Evolutionary conservation across 1,140 invertebrate genomes (phyloP), one percentile per base, ranked within the genome.

Genomic region (Bombus picipes): DNA sequence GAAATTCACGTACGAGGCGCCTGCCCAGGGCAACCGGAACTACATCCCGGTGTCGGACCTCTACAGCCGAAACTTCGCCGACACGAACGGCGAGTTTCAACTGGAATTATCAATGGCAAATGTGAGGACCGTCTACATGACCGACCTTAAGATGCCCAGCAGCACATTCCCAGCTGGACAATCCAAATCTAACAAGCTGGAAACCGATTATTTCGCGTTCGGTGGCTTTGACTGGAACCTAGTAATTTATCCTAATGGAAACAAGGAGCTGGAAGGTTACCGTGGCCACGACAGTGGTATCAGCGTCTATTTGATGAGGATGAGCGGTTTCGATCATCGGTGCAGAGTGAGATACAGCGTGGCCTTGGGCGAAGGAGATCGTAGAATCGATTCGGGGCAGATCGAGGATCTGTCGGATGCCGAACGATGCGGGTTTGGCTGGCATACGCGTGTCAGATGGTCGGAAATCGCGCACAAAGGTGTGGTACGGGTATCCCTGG

Each of bases 181-280:
- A 75, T 85, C 94, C 28, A 95, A 95, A 72, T 89, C 93, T 4
- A 95, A 90, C 92, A 96, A 97, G 87, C 91, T 97, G 66, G 97
- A 98, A 92, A 97, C 97, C 1, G 95, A 96, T 18, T 97, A 97
- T 90, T 98, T 98, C 92, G 96, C 96, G 1, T 98, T 97, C 90
- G 97, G 97, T 9, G 97, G 97, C 22, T 98, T 98, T 92, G 98
- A 98, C 89, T 98, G 98, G 98, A 98, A 97, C 88, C 94, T 98
- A 13, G 96, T 97, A 0, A 96, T 98, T 22, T 97, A 96, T 90
- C 97, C 97, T 0, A 95, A 96, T 39, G 97, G 97, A 15, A 96
- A 95, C 82, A 95, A 95, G 77, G 94, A 96, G 10, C 53, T 91
- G 8, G 94, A 95, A 41, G 70, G 91, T 22, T 89, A 86, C 39